phyloP scores from a whole-genome alignment of 2,797 vertebrate species.

The Darevskia mixta region DNA sequence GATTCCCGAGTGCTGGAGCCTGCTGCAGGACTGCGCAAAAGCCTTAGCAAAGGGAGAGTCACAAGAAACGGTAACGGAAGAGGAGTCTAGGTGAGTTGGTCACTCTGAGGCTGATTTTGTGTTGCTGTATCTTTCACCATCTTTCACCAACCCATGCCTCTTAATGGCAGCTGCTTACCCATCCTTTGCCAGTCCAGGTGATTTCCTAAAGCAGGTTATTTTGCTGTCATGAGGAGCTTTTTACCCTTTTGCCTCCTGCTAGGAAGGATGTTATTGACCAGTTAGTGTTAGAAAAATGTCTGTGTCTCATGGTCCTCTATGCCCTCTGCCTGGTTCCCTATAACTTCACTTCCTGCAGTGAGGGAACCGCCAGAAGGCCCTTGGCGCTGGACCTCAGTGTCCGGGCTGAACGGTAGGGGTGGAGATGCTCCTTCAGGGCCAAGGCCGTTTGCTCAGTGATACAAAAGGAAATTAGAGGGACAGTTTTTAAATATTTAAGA shows the following conservation, averaged over 20 bases:
- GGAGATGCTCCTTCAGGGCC: no score
- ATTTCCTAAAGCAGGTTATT: not conserved
- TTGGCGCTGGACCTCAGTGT: accelerated
- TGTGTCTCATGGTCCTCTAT: not conserved
- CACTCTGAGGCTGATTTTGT: not conserved
- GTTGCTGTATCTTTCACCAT: not conserved
- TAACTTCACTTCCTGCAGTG: no score
- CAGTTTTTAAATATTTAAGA: no score
- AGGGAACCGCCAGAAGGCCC: no score
- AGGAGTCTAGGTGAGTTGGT: not conserved
- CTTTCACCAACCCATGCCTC: not conserved
- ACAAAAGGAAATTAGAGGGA: no score
- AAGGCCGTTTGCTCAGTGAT: no score
- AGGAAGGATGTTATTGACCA: not conserved
- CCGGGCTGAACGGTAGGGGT: no score
- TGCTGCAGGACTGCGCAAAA: slow-evolving; percentile 53
- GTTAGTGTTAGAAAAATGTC: not conserved
- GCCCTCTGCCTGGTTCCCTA: no score
- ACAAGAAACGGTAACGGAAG: slow-evolving; percentile 3
- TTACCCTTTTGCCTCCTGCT: not conserved
- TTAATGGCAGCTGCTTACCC: not conserved
- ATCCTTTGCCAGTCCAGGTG: not conserved
- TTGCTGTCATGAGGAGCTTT: accelerated
- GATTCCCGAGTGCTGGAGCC: slow-evolving; percentile 63
- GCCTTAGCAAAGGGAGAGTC: slow-evolving; percentile 43